phyloP scores from a whole-genome alignment of 2,888 invertebrate genomes.

The Napeogenes inachia region DNA sequence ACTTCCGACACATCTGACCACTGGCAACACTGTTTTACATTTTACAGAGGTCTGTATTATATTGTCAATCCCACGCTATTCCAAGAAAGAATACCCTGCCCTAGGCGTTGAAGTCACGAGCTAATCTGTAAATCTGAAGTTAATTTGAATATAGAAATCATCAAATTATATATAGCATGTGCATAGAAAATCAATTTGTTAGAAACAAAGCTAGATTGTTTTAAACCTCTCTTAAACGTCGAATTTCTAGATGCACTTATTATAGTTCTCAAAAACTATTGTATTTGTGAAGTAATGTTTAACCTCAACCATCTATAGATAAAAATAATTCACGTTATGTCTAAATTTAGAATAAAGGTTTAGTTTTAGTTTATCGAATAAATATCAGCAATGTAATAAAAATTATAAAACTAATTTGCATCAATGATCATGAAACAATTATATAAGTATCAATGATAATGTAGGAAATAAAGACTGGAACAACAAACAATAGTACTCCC shows the following conservation, averaged over 20 bases:
- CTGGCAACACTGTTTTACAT: constrained; percentile 29
- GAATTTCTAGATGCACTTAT: no score
- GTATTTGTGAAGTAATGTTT: no score
- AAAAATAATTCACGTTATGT: no score
- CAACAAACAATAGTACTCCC: constrained; percentile 30
- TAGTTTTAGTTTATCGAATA: no score
- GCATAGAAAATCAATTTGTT: constrained; percentile 2
- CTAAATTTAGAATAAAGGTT: no score
- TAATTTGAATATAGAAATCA: constrained; percentile 1
- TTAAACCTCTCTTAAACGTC: constrained; percentile 5
- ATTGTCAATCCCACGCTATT: constrained; percentile 41
- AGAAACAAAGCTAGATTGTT: constrained; percentile 8
- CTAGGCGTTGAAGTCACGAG: constrained; percentile 31
- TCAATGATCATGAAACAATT: neutral
- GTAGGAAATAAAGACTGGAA: constrained; percentile 12
- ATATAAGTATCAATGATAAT: constrained; percentile 4
- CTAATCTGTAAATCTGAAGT: constrained; percentile 12
- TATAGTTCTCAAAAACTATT: no score
- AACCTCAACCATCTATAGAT: no score
- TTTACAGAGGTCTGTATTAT: constrained; percentile 47
- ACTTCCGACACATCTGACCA: constrained; percentile 37
- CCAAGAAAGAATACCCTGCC: constrained; percentile 54
- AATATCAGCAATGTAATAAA: no score
- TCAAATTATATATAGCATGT: neutral
- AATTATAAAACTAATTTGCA: no score